Evolutionary conservation across 2,113 vertebrate species (phyloP), one percentile per base, ranked within the genome.

Genomic region (western clawed frog (Xenopus tropicalis)): DNA sequence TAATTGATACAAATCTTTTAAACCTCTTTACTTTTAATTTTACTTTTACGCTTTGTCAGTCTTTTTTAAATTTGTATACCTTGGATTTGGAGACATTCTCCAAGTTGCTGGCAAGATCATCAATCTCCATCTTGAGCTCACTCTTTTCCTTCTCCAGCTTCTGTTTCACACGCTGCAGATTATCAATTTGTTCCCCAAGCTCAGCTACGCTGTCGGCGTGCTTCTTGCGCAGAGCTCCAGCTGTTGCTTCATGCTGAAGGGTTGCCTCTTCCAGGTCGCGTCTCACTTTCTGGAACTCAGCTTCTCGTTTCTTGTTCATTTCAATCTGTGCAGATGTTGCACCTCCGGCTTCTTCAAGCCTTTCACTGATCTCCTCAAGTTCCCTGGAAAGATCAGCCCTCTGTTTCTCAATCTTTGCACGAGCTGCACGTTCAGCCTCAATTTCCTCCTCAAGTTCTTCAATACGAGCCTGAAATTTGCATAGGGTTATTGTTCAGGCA

Each of bases 121-220:
- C 95, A 0, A 94, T 87, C 78, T 96, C 95, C 95, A 98, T 93
- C 88, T 92, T 97, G 77, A 90, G 80, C 79, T 96, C 94, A 0
- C 93, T 96, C 71, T 97, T 97, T 84, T 96, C 94, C 78, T 96
- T 95, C 90, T 97, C 93, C 85, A 96, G 86, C 80, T 96, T 96
- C 85, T 95, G 93, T 78, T 96, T 96, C 66, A 95, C 91, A 0
- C 92, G 84, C 68, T 96, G 94, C 70, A 97, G 91, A 82, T 93
- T 95, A 77, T 95, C 93, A 0, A 96, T 94, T 85, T 96, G 94
- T 78, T 96, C 94, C 77, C 92, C 94, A 21, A 95, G 89, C 81
- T 96, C 93, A 0, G 93, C 93, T 25, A 91, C 87, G 0, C 86
- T 93, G 74, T 95, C 93, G 0, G 93, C 93, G 9, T 95, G 93